Evolutionary conservation across 2,113 vertebrate species (phyloP), one percentile per base, ranked within the genome.

Genomic region (Coptodon rendalli): DNA sequence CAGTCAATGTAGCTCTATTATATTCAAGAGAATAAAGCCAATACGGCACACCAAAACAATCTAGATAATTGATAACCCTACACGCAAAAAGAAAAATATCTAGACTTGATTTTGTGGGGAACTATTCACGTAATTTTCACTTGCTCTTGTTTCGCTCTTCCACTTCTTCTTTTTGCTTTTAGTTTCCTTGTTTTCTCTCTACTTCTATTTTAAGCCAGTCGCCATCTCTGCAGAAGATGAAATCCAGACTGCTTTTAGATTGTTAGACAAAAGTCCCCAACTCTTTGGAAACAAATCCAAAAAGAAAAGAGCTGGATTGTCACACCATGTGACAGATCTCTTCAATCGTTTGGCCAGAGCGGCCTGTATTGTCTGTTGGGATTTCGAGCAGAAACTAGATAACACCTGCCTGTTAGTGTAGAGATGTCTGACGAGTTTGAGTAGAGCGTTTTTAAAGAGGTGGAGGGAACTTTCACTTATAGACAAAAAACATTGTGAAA

Each of bases 241-340:
- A 91, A 36, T 80, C 89, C 93, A 89, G 91, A 92, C 89, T 48
- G n/a, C 87, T 87, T 84, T 86, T 61, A 89, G 27, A 83, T 14
- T 80, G 86, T 90, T 59, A 50, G 73, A 78, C 73, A 78, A 78
- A 50, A 52, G 86, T 86, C 85, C 50, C 66, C 43, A 6, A 45
- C 63, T 9, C 45, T 84, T 79, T 57, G 53, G 66, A 50, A 82
- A 36, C 59, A 89, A 53, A 76, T 83, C 19, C 8, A 52, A 56
- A 29, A 29, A 9, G 4, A 0, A 66, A 66, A 66, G 34, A 19
- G 61, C 73, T 52, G 10, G n/a, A 81, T 83, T 6, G 38, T 89
- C 73, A 48, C 85, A 53, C 6, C 6, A 1, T 29, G 27, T 87
- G 87, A 91, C 76, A 5, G 50, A 88, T 84, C 10, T 71, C 71